These are phyloP conservation scores for Sabatieria punctata DNA, from an alignment of 2,888 invertebrate species.

Conservation along the genomic window DNA sequence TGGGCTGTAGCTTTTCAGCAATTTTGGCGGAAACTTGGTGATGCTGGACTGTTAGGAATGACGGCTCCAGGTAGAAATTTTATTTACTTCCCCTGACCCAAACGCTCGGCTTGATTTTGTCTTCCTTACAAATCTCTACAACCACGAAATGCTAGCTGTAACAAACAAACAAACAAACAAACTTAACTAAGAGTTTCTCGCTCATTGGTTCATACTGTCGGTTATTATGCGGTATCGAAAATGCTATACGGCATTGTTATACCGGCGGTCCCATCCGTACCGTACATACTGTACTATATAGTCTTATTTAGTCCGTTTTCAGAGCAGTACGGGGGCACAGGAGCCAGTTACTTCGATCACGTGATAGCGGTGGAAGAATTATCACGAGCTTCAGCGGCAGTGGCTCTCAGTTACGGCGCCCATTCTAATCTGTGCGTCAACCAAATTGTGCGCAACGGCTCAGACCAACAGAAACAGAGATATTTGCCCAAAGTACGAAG, in stretches of 20 bases:
- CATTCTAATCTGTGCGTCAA: slow-evolving; percentile 91
- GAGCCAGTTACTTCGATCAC: slow-evolving; percentile 74
- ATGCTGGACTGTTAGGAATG: slow-evolving; percentile 76
- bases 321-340: slow-evolving; percentile 77
- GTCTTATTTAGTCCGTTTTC: no score
- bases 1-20: slow-evolving; percentile 39
- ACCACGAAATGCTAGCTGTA: no score
- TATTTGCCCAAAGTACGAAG: slow-evolving; percentile 78
- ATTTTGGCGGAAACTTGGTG: slow-evolving; percentile 85
- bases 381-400: slow-evolving; percentile 56
- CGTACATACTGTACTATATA: no score
- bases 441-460: slow-evolving; percentile 78
- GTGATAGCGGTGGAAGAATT: slow-evolving; percentile 83
- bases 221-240: no score
- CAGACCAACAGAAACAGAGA: slow-evolving; percentile 65
- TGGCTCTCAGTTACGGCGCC: slow-evolving; percentile 78
- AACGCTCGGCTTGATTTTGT: no score
- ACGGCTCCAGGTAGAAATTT: slow-evolving; percentile 52
- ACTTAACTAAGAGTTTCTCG: no score
- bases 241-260: no score
- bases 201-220: no score
- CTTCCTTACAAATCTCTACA: no score
- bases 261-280: no score
- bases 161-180: no score
- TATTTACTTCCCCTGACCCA: no score